Evolutionary conservation across 2,888 invertebrate genomes (phyloP).

Genomic region (Encarsia formosa): DNA sequence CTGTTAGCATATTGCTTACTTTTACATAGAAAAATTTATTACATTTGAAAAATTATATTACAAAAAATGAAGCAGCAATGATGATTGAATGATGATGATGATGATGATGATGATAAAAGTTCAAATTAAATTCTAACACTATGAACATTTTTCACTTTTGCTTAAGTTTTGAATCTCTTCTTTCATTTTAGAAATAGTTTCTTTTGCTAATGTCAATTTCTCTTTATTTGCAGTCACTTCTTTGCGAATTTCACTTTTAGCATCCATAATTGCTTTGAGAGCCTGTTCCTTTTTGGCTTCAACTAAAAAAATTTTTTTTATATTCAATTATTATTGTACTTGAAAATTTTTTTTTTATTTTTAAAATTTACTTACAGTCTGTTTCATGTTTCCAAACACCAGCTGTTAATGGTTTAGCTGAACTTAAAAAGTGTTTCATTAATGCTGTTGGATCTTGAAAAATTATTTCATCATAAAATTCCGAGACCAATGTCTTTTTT

Average conservation of each 20-base stretch:
- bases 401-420: constrained; percentile 68
- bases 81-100: too few relatives aligned
- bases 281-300: constrained; percentile 84
- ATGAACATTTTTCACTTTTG: constrained; percentile 34
- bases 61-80: too few relatives aligned
- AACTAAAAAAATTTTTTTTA: constrained; percentile 57
- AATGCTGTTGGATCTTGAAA: constrained; percentile 86
- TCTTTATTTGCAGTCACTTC: constrained; percentile 85
- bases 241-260: constrained; percentile 74
- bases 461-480: constrained; percentile 94
- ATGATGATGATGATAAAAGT: too few relatives aligned
- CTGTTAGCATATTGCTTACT: constrained; percentile 43
- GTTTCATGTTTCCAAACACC: constrained; percentile 81
- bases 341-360: not conserved
- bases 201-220: constrained; percentile 76
- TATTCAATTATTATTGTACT: not conserved
- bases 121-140: too few relatives aligned
- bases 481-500: constrained; percentile 76
- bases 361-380: constrained; percentile 65
- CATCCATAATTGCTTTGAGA: constrained; percentile 69
- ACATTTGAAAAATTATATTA: constrained; percentile 18
- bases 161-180: constrained; percentile 63
- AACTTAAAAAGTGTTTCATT: constrained; percentile 84
- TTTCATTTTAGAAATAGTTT: constrained; percentile 79
- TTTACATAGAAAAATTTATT: constrained; percentile 27